Evolutionary conservation across 2,888 invertebrate genomes (phyloP).

Genomic region (Apodemia hepburni): DNA sequence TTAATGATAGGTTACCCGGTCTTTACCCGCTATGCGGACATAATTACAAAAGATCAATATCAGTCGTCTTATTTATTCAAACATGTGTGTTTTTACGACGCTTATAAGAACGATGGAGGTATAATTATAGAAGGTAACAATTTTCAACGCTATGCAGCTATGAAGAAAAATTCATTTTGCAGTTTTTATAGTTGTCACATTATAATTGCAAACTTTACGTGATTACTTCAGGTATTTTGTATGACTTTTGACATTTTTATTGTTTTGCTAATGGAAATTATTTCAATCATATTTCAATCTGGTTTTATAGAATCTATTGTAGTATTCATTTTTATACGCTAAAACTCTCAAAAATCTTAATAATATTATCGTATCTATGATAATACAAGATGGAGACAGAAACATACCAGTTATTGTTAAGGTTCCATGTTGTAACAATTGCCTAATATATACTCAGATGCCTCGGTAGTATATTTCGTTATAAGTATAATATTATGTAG

Average conservation of each 20-base stretch:
- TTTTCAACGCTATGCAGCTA: not conserved
- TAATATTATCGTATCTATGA: too few species aligned
- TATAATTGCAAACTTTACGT: not conserved
- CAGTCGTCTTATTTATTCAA: constrained; percentile 49
- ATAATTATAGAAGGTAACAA: not conserved
- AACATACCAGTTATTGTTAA: too few species aligned
- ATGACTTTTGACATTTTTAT: not conserved
- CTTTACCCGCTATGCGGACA: constrained; percentile 54
- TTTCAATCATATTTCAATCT: too few species aligned
- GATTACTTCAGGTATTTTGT: not conserved
- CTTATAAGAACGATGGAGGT: not conserved
- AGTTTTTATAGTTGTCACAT: not conserved
- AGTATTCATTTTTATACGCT: too few species aligned
- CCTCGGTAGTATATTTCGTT: too few species aligned
- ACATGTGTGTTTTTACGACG: constrained; percentile 11
- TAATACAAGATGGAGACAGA: too few species aligned
- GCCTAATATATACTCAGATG: too few species aligned
- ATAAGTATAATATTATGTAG: too few species aligned
- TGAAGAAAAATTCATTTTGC: not conserved
- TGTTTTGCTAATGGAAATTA: not conserved
- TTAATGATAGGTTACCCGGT: constrained; percentile 58
- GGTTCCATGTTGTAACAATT: too few species aligned
- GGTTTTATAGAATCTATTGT: too few species aligned
- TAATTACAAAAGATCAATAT: constrained; percentile 73
- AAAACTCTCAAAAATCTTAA: too few species aligned